Evolutionary conservation across 2,888 invertebrate species (phyloP), one percentile per base, ranked within the genome.

Genomic region (Nomada flava): DNA sequence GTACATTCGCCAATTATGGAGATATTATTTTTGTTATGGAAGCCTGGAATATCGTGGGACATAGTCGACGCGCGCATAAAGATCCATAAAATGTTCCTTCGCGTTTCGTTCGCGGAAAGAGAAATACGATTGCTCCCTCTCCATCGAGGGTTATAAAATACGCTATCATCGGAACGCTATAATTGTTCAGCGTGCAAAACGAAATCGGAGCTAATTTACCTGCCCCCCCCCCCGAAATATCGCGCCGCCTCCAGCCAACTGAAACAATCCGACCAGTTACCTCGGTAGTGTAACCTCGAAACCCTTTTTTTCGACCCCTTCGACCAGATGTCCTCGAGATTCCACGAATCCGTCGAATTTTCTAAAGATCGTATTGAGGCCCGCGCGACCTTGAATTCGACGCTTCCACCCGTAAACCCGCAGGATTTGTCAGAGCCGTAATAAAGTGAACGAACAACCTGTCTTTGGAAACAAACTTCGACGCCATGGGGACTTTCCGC

Each of bases 11-110:
- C 53, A n/a, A 53, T 53, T n/a, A 59, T 36, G 18, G 9, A 23
- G 1, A 36, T 55, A 15, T 59, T 47, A 47, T 47, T 70, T 70
- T 70, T 47, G 18, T 57, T 26, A 60, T 20, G n/a, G n/a, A 23
- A 29, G n/a, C 10, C 11, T n/a, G 29, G 9, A 50, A 29, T 18
- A 29, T 50, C 15, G 18, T 18, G 18, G n/a, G 50, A 50, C 60
- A 11, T 13, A 9, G 60, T 42, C 42, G 60, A 42, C 15, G 59
- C 15, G 29, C 26, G 29, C n/a, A 9, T 29, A 59, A 70, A 47
- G 70, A n/a, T n/a, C 59, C 70, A 4, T 69, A 44, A 69, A 69
- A 44, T 23, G 13, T 7, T 47, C 26, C 26, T 9, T 29, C 15
- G 59, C n/a, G 9, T 59, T 59, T 70, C 47, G 57, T n/a, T 59